Base-by-base conservation (phyloP, 2,797 vertebrate genomes). In the Anomalospiza imberbis region DNA sequence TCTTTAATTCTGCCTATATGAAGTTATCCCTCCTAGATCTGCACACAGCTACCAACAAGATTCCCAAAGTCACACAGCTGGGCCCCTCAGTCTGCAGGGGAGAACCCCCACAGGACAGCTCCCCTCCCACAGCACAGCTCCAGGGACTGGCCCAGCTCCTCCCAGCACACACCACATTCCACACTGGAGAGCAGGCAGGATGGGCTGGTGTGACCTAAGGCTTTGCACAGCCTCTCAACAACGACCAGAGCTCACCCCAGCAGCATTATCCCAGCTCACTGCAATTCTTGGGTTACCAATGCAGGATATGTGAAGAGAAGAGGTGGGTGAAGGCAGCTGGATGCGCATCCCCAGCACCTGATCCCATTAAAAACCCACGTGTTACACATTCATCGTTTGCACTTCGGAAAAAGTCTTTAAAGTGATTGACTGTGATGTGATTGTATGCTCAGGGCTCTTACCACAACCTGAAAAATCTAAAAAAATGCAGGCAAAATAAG, bases 371-470 rank as follows among this genome's bases (percentile, higher is more conserved):
- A 97, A 51, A 2, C 17, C 55, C 57, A 88, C 6, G 93, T 96
- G 94, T 91, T 89, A 81, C 97, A 96, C 92, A 94, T 96, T 97
- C 97, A 97, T 89, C 32, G 72, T 88, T 95, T 97, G 91, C 81
- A 40, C n/a, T 72, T 89, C 10, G 18, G 45, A 87, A 95, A 92
- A 95, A 94, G 88, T 91, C 82, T 92, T 95, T 85, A 5, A 71
- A 93, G 96, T 94, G 95, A 94, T 90, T 96, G 94, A 94, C 55
- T 92, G 92, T 94, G 95, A 96, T 17, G 94, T 95, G 97, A 98
- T 97, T 98, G 97, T 96, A 97, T 96, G 22, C 73, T 92, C 48
- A 76, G 95, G 95, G 84, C 93, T 97, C 76, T 72, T 82, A 91
- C 91, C 96, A 92, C 91, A 93, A 97, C 95, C 91, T 18, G 0